Percentiles rank a stretch among this genome's conserved stretches.
phyloP scores from a whole-genome alignment of 1,140 invertebrate species.

The Plectrocnemia conspersa region DNA sequence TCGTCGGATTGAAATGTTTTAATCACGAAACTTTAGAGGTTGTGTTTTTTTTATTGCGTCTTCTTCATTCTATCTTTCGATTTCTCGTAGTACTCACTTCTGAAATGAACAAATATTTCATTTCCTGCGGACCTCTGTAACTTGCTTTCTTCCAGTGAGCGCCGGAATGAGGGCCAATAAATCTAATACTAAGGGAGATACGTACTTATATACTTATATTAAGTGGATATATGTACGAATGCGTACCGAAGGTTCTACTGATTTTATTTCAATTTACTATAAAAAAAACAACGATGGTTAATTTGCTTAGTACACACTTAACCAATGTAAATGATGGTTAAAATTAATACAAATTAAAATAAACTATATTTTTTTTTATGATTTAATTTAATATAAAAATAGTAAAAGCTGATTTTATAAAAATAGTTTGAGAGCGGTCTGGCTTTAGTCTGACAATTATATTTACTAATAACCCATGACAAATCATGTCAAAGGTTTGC shows the following conservation, averaged over 20 bases:
- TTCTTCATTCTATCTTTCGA: not conserved
- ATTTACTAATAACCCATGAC: no score
- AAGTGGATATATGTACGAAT: not conserved
- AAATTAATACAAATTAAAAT: conserved; percentile 19
- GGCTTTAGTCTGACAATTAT: no score
- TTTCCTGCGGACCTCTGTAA: conserved; percentile 29
- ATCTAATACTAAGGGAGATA: conserved; percentile 25
- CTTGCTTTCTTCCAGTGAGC: conserved; percentile 26
- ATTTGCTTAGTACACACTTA: conserved; percentile 9
- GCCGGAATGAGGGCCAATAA: conserved; percentile 29
- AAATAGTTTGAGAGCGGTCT: no score
- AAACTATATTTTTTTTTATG: no score
- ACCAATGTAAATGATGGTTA: conserved; percentile 23
- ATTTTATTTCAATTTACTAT: no score
- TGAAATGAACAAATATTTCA: conserved; percentile 35
- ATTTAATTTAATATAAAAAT: no score
- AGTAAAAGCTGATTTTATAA: no score
- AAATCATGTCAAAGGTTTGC: no score
- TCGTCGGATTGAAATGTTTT: conserved; percentile 1
- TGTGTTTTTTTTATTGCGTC: not conserved
- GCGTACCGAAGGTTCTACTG: not conserved
- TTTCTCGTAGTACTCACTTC: conserved; percentile 14
- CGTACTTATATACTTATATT: not conserved
- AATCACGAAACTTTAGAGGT: conserved; percentile 9
- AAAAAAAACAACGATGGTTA: no score